A percentile compares a stretch with the other conserved stretches of the same genome.
Evolutionary conservation across 2,888 invertebrate genomes (phyloP).

Genomic region (Eupithecia subumbrata): DNA sequence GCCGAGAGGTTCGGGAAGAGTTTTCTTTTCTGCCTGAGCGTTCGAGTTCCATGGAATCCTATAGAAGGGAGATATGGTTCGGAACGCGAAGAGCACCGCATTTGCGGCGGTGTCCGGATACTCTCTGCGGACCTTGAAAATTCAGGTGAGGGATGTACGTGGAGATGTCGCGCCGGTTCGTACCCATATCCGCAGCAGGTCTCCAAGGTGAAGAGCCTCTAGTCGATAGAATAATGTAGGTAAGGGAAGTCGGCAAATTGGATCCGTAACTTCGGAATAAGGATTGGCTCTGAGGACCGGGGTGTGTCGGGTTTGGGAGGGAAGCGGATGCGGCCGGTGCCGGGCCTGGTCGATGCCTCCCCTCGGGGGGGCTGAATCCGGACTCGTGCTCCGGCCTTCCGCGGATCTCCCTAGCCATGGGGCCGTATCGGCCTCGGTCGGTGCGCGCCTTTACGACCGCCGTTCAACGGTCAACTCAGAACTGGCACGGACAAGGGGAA

Average conservation of each 20-base stretch:
- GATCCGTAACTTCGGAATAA: conserved; percentile 87
- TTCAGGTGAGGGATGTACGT: conserved; percentile 64
- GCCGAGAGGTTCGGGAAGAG: conserved; percentile 81
- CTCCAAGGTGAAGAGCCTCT: conserved; percentile 89
- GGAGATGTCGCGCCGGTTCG: conserved; percentile 73
- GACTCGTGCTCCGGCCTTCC: too few relatives aligned
- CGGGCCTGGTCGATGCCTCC: too few relatives aligned
- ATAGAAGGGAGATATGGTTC: conserved; percentile 81
- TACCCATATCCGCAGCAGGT: conserved; percentile 91
- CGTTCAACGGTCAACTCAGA: conserved; percentile 72
- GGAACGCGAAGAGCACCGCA: conserved; percentile 67
- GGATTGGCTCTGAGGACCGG: conserved; percentile 89
- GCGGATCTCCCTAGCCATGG: too few relatives aligned
- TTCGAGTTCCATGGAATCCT: conserved; percentile 77
- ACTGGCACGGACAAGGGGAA: conserved; percentile 87
- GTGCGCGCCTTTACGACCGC: too few relatives aligned
- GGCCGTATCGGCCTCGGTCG: too few relatives aligned
- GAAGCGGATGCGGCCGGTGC: too few relatives aligned
- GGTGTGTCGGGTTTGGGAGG: conserved; percentile 63
- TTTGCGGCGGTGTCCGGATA: conserved; percentile 60
- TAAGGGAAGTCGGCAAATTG: conserved; percentile 88
- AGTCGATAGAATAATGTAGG: conserved; percentile 86
- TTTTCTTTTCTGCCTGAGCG: conserved; percentile 76
- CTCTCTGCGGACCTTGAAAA: conserved; percentile 67
- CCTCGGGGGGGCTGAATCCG: too few relatives aligned